Evolutionary conservation across 2,888 invertebrate genomes (phyloP).

Genomic region (Sepiola atlantica): DNA sequence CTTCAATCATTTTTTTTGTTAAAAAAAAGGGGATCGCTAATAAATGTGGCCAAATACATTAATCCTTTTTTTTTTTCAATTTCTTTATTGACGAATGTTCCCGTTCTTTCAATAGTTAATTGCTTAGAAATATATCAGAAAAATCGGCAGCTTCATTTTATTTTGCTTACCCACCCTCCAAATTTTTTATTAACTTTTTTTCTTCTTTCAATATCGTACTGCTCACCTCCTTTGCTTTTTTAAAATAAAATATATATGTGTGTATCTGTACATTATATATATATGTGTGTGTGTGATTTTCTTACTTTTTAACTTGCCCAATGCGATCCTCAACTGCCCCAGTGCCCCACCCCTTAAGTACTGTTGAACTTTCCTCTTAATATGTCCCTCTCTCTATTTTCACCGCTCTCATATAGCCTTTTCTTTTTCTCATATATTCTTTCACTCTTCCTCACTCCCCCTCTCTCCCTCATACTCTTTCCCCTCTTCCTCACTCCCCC

Average conservation of each 20-base stretch:
- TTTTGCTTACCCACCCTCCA: neutral
- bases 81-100: neutral
- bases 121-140: constrained; percentile 2
- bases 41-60: neutral
- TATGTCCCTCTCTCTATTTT: too few species aligned
- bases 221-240: neutral
- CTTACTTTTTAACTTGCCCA: neutral
- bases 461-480: neutral
- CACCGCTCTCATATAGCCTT: too few species aligned
- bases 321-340: neutral
- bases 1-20: neutral
- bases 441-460: neutral
- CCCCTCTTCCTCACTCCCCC: neutral
- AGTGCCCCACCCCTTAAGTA: too few species aligned
- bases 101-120: neutral
- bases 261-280: neutral
- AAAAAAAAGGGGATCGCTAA: neutral
- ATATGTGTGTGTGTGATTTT: neutral
- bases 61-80: neutral
- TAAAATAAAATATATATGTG: neutral
- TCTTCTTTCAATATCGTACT: neutral
- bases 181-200: neutral
- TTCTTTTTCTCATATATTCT: too few species aligned
- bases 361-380: too few species aligned
- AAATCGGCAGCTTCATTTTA: neutral